These are phyloP conservation scores for Eunapius fragilis DNA, from an alignment of 37 sponge, comb jelly and placozoan genomes.

Conservation along the genomic window DNA sequence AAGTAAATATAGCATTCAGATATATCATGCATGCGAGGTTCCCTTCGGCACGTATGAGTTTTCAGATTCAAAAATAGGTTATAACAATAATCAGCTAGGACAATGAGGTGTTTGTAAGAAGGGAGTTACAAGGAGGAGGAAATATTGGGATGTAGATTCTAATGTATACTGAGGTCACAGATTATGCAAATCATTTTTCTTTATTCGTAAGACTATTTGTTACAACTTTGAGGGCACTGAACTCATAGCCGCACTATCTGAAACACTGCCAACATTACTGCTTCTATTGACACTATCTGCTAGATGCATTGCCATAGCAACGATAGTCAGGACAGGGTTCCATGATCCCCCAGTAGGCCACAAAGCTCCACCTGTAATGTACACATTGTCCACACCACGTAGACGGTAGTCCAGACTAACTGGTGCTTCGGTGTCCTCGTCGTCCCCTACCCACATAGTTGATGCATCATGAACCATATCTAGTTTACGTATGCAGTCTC, in stretches of 20 bases:
- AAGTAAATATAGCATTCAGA: too few relatives aligned
- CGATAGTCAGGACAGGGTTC: slow-evolving; percentile 53
- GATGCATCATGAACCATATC: slow-evolving; percentile 55
- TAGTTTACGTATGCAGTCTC: slow-evolving; percentile 16
- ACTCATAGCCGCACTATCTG: neutral
- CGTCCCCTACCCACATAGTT: slow-evolving; percentile 62
- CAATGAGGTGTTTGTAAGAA: too few relatives aligned
- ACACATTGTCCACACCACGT: slow-evolving; percentile 54
- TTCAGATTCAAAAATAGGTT: too few relatives aligned
- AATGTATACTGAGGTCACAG: too few relatives aligned
- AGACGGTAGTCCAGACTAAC: slow-evolving; percentile 44
- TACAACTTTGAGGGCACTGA: neutral
- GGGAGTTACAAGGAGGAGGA: too few relatives aligned
- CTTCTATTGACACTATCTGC: slow-evolving; percentile 9
- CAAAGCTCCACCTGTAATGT: slow-evolving; percentile 54
- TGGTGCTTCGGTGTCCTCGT: slow-evolving; percentile 15
- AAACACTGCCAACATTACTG: neutral
- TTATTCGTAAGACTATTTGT: too few relatives aligned
- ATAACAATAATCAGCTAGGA: too few relatives aligned
- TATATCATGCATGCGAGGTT: too few relatives aligned
- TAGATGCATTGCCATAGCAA: slow-evolving; percentile 41
- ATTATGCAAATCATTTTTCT: too few relatives aligned
- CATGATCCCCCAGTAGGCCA: slow-evolving; percentile 60
- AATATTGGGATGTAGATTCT: too few relatives aligned
- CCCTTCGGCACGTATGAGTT: too few relatives aligned